phyloP scores from a whole-genome alignment of 2,888 invertebrate species.

The Serripes groenlandicus region DNA sequence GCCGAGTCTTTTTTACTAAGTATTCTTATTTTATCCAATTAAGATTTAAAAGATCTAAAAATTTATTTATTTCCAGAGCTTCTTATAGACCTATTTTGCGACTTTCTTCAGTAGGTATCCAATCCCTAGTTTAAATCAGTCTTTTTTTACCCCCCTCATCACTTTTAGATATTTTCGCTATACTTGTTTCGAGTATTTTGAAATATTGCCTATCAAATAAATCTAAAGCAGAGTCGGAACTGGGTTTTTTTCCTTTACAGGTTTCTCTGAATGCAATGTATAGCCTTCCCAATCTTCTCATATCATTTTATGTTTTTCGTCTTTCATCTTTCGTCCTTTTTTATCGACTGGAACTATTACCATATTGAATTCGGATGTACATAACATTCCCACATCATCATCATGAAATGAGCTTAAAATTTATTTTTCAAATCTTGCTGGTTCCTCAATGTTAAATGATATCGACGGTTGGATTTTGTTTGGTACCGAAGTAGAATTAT shows the following conservation, averaged over 20 bases:
- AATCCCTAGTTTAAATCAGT: background rate
- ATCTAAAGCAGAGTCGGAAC: background rate
- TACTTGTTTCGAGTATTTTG: background rate
- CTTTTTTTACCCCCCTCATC: too few species aligned
- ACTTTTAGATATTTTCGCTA: background rate
- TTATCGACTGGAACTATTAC: too few species aligned
- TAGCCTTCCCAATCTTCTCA: background rate
- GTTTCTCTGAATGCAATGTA: background rate
- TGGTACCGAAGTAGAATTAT: too few species aligned
- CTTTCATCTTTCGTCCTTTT: too few species aligned
- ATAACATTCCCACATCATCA: too few species aligned
- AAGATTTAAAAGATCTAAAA: background rate
- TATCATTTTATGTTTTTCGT: too few species aligned
- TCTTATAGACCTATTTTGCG: background rate
- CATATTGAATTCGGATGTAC: too few species aligned
- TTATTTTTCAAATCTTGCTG: too few species aligned
- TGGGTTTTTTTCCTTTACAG: background rate
- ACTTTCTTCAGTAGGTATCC: slow-evolving; percentile 19
- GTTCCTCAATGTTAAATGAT: too few species aligned
- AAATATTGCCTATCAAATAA: background rate
- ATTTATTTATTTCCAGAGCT: background rate
- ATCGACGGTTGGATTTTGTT: too few species aligned
- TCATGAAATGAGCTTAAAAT: too few species aligned
- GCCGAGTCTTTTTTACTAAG: background rate
- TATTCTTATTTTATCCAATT: slow-evolving; percentile 14